A percentile compares a stretch with the other conserved stretches of the same genome.
phyloP scores from a whole-genome alignment of 2,888 invertebrate genomes.

The Chloroclystis v-ata region DNA sequence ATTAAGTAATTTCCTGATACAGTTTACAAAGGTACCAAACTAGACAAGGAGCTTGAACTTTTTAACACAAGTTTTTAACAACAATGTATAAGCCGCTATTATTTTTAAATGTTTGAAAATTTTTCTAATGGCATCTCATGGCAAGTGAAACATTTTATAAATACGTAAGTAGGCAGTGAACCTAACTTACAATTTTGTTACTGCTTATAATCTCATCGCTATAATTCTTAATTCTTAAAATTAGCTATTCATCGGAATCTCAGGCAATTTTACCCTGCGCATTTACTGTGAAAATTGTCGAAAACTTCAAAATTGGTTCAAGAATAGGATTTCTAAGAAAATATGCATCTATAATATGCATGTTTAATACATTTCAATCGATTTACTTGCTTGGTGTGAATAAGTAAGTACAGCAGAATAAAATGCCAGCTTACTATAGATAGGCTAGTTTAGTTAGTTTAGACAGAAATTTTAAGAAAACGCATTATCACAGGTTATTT shows the following conservation, averaged over 20 bases:
- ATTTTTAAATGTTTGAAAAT: too few species aligned
- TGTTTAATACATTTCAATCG: too few species aligned
- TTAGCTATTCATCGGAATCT: constrained; percentile 53
- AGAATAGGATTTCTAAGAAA: constrained; percentile 45
- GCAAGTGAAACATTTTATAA: too few species aligned
- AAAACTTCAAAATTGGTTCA: constrained; percentile 64
- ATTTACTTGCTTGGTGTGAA: too few species aligned
- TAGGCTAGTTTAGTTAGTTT: constrained; percentile 10
- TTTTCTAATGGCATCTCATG: too few species aligned
- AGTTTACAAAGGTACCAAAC: neutral
- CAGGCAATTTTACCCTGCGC: constrained; percentile 73
- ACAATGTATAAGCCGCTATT: too few species aligned
- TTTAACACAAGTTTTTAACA: too few species aligned
- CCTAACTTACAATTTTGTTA: constrained; percentile 12
- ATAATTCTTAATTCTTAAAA: constrained; percentile 45
- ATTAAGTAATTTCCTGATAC: neutral
- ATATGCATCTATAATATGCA: constrained; percentile 25
- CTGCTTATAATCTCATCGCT: constrained; percentile 27
- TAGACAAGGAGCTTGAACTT: too few species aligned
- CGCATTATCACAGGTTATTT: constrained; percentile 50
- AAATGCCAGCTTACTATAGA: neutral
- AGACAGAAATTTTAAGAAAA: constrained; percentile 23
- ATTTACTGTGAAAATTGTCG: constrained; percentile 57
- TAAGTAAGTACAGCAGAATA: too few species aligned
- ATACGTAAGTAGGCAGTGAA: too few species aligned